These are phyloP conservation scores for Sinocyclocheilus anophthalmus DNA, from an alignment of 2,113 vertebrate genomes.

Conservation along the genomic window DNA sequence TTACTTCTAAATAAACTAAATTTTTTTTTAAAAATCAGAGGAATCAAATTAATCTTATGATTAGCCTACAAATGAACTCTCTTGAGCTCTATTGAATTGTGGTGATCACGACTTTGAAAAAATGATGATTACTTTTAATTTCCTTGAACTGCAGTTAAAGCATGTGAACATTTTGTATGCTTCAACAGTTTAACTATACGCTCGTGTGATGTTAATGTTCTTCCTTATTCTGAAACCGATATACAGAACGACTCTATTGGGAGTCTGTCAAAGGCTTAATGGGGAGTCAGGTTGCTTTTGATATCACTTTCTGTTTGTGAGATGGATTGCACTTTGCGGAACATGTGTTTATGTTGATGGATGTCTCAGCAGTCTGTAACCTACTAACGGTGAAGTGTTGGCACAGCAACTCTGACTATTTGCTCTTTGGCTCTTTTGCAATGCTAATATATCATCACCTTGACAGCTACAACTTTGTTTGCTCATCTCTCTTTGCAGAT, in stretches of 20 bases:
- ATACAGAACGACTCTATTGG: neutral
- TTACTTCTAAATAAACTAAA: neutral
- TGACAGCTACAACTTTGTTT: neutral
- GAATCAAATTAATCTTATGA: neutral
- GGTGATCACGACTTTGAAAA: no score
- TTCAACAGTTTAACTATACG: no score
- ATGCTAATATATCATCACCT: neutral
- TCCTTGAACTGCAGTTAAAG: no score
- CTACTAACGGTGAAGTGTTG: conserved; percentile 12
- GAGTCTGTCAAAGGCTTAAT: neutral
- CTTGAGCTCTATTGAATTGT: no score
- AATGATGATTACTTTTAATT: no score
- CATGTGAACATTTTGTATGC: no score
- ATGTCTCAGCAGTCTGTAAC: conserved; percentile 5
- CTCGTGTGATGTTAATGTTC: no score
- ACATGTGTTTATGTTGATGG: conserved; percentile 43
- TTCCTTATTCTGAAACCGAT: no score
- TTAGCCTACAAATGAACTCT: no score
- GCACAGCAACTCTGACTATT: conserved; percentile 1
- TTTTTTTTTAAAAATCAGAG: neutral
- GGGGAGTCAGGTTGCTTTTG: neutral
- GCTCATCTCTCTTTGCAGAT: conserved; percentile 16
- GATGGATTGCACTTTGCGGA: neutral
- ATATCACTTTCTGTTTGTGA: conserved; percentile 22
- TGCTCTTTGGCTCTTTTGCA: conserved; percentile 15